A percentile compares a stretch with the other conserved stretches of the same genome.
Conservation (phyloP, 1,140 invertebrate species). For the Ooceraea biroi region DNA sequence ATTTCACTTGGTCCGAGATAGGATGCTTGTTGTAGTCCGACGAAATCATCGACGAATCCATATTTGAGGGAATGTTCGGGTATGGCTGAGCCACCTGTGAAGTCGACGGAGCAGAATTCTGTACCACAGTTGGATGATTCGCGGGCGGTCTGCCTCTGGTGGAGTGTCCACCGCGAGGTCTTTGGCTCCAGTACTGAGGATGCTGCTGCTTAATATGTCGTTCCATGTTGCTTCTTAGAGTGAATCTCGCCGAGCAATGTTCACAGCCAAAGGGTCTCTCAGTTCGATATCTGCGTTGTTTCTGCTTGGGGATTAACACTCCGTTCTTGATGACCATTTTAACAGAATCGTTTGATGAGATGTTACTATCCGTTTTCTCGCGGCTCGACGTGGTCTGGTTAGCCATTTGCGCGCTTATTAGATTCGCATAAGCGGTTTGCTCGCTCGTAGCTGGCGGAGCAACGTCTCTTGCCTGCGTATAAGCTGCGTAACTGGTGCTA, state of each 20-base stretch:
- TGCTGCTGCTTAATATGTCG: constrained; percentile 97
- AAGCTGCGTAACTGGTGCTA: constrained; percentile 72
- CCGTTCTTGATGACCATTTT: constrained; percentile 97
- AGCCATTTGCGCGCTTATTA: constrained; percentile 70
- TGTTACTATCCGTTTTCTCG: constrained; percentile 41
- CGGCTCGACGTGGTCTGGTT: constrained; percentile 75
- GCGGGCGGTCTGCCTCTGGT: constrained; percentile 85
- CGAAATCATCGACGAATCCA: constrained; percentile 41
- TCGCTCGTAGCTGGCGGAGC: constrained; percentile 67
- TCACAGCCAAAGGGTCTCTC: constrained; percentile 96
- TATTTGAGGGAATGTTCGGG: constrained; percentile 71
- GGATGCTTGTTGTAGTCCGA: constrained; percentile 78
- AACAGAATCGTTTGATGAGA: constrained; percentile 88
- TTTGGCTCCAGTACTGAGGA: constrained; percentile 94
- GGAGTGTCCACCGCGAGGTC: constrained; percentile 88
- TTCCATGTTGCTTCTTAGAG: constrained; percentile 96
- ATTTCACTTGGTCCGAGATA: constrained; percentile 92
- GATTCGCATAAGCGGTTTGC: constrained; percentile 72
- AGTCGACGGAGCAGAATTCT: constrained; percentile 64
- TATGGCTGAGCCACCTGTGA: constrained; percentile 68
- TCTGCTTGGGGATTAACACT: constrained; percentile 95
- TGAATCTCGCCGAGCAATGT: constrained; percentile 95
- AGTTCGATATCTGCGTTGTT: constrained; percentile 95
- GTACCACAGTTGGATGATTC: constrained; percentile 76
- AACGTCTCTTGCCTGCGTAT: constrained; percentile 69